Evolutionary conservation across 1,140 invertebrate genomes (phyloP).

Genomic region (Episyrphus balteatus): DNA sequence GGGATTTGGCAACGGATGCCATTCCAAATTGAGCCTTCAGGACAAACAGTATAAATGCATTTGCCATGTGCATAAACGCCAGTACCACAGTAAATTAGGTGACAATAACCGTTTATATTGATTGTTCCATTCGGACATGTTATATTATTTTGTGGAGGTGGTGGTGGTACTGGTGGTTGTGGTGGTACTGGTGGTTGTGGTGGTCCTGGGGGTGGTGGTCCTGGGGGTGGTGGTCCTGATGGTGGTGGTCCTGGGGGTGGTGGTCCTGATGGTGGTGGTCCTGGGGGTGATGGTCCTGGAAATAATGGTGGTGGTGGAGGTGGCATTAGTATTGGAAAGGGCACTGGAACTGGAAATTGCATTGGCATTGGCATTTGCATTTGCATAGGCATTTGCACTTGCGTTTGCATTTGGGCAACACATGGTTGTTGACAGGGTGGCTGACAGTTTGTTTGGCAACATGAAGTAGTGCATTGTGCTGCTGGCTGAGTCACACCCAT

Average conservation of each 20-base stretch:
- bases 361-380: neutral
- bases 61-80: conserved; percentile 6
- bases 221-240: neutral
- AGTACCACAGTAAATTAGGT: conserved; percentile 14
- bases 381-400: neutral
- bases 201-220: neutral
- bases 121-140: conserved; percentile 16
- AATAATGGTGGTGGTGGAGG: neutral
- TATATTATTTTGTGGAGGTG: conserved; percentile 8
- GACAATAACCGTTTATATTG: conserved; percentile 11
- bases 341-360: too few species aligned
- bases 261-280: neutral
- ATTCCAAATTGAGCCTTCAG: conserved; percentile 17
- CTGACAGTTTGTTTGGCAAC: conserved; percentile 1
- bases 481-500: neutral
- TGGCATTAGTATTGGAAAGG: neutral
- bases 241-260: conserved; percentile 1
- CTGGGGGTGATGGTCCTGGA: neutral
- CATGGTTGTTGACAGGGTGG: neutral
- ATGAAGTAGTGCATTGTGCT: neutral
- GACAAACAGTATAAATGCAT: conserved; percentile 15
- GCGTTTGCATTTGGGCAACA: neutral
- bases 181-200: neutral
- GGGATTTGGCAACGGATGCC: conserved; percentile 12
- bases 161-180: neutral